phyloP scores from a whole-genome alignment of 1,140 invertebrate species.

The Agrilus planipennis region DNA sequence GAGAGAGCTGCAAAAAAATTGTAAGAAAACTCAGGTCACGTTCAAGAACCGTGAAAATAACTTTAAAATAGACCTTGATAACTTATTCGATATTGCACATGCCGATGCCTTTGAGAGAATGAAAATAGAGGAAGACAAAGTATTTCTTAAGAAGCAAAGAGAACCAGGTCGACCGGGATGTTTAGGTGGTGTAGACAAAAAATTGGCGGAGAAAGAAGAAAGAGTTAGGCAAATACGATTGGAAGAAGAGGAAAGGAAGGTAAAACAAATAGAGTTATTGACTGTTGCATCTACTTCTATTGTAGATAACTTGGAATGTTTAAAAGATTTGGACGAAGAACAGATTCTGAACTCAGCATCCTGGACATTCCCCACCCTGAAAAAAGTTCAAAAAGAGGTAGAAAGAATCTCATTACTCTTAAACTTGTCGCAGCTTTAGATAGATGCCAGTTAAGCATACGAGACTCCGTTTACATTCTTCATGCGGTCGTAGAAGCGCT shows the following conservation, averaged over 20 bases:
- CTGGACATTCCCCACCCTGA: background rate
- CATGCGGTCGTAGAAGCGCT: slow-evolving; percentile 12
- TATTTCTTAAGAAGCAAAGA: slow-evolving; percentile 22
- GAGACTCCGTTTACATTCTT: slow-evolving; percentile 14
- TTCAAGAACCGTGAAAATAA: slow-evolving; percentile 13
- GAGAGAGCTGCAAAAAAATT: slow-evolving; percentile 21
- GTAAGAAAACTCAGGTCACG: slow-evolving; percentile 15
- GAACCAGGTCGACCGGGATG: slow-evolving; percentile 11
- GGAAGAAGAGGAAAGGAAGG: background rate
- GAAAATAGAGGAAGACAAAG: slow-evolving; percentile 20
- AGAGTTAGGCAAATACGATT: background rate
- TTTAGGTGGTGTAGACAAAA: slow-evolving; percentile 21
- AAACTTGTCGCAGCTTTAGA: slow-evolving; percentile 15
- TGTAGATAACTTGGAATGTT: background rate
- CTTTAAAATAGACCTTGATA: slow-evolving; percentile 15
- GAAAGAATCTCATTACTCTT: slow-evolving; percentile 10
- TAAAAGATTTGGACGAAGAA: background rate
- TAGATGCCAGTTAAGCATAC: slow-evolving; percentile 14
- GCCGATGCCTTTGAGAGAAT: slow-evolving; percentile 16
- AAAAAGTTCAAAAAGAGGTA: slow-evolving; percentile 8
- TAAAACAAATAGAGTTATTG: background rate
- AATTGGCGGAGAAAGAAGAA: slow-evolving; percentile 17
- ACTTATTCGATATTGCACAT: slow-evolving; percentile 20
- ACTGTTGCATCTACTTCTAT: no score
- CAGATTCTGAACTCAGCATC: background rate